Percentiles rank a stretch among this genome's conserved stretches.
Evolutionary conservation across 2,113 vertebrate species (phyloP).

Genomic region (Crotalus helleri): DNA sequence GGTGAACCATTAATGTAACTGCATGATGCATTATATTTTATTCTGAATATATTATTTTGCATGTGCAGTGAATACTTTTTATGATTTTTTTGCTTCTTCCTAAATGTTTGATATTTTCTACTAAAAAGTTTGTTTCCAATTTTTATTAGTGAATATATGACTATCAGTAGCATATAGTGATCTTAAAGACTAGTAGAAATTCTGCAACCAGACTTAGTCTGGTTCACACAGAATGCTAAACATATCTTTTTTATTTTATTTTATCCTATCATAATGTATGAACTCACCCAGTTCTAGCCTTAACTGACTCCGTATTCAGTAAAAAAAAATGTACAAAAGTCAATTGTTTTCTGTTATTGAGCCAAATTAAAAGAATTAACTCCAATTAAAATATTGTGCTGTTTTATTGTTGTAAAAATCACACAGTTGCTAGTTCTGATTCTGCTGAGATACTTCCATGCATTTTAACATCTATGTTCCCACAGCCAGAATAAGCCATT

Average conservation of each 20-base stretch:
- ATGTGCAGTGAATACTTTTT: not conserved
- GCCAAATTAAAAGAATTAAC: constrained; percentile 63
- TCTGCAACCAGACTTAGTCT: not conserved
- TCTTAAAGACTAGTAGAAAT: constrained; percentile 51
- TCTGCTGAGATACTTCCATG: constrained; percentile 92
- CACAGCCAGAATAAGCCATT: constrained; percentile 91
- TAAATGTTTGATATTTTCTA: not conserved
- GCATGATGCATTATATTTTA: not conserved
- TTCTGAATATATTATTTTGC: not conserved
- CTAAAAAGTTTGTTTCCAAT: not conserved
- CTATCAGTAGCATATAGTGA: not conserved
- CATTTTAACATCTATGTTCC: constrained; percentile 91
- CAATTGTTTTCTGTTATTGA: constrained; percentile 28
- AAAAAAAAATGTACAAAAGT: not conserved
- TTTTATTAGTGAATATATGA: not conserved
- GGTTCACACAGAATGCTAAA: not conserved
- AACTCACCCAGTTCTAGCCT: not conserved
- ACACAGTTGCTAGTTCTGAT: constrained; percentile 90
- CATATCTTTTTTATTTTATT: not conserved
- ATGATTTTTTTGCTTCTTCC: not conserved
- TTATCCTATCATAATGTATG: not conserved
- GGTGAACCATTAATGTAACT: too few species aligned
- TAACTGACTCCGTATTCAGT: not conserved
- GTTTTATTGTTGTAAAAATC: constrained; percentile 97
- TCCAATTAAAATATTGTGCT: constrained; percentile 88